Conservation (phyloP, 2,113 vertebrate species). For the Oreochromis tanganicae region DNA sequence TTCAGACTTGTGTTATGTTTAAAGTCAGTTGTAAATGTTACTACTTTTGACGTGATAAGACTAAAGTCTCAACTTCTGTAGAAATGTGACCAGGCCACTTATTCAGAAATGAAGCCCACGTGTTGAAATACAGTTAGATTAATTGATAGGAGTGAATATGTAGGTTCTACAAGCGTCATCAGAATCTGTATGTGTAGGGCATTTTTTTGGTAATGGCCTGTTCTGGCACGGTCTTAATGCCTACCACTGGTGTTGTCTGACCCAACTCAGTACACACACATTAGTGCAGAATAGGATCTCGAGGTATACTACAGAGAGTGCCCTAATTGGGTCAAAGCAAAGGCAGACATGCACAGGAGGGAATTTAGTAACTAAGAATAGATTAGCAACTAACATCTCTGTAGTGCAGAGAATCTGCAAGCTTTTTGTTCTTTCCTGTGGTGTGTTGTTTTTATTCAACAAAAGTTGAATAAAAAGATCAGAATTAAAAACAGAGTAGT, state of each 20-base stretch:
- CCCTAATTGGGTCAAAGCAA: constrained; percentile 30
- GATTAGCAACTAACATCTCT: not conserved
- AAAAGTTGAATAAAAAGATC: not conserved
- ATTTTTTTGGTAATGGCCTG: not conserved
- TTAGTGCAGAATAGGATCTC: not conserved
- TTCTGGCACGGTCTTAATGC: not conserved
- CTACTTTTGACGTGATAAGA: not conserved
- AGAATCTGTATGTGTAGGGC: not conserved
- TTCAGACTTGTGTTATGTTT: not conserved
- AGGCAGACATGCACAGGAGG: not conserved
- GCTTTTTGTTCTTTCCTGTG: not conserved
- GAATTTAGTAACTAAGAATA: constrained; percentile 26
- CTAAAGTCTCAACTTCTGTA: not conserved
- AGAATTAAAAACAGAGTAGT: not conserved
- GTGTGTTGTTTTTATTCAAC: not conserved
- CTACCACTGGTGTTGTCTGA: not conserved
- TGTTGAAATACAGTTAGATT: not conserved
- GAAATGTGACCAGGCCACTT: not conserved
- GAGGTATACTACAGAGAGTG: not conserved
- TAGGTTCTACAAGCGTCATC: not conserved
- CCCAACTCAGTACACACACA: not conserved
- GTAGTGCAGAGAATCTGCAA: not conserved
- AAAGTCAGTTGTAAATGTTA: not conserved
- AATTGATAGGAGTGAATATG: not conserved
- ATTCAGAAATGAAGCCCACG: not conserved